Percentiles rank a stretch among this genome's conserved stretches.
Conservation (phyloP, 1,140 invertebrate species). For the Cotesia glomerata region DNA sequence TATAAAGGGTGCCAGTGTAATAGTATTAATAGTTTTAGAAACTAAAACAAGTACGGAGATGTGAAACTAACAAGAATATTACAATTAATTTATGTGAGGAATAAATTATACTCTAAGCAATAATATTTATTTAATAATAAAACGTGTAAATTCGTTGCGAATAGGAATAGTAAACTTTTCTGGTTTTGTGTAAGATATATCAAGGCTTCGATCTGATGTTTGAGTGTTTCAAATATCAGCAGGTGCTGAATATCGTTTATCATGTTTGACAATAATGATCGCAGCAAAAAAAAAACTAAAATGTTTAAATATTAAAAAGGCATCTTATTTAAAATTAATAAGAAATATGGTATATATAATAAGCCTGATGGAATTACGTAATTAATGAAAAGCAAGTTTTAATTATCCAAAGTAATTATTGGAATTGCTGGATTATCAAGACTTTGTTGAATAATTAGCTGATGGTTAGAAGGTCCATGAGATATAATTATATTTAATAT, state of each 20-base stretch:
- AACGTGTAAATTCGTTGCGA: background rate
- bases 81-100: slow-evolving; percentile 20
- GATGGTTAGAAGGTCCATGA: slow-evolving; percentile 25
- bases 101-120: slow-evolving; percentile 43
- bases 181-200: background rate
- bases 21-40: slow-evolving; percentile 14
- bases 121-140: slow-evolving; percentile 29
- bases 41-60: slow-evolving; percentile 33
- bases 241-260: slow-evolving; percentile 11
- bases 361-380: slow-evolving; percentile 21
- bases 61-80: slow-evolving; percentile 23
- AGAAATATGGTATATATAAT: background rate
- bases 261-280: slow-evolving; percentile 56
- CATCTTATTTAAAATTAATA: background rate
- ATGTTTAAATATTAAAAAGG: slow-evolving; percentile 3
- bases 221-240: background rate
- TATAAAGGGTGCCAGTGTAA: slow-evolving; percentile 27
- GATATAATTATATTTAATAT: slow-evolving; percentile 2
- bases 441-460: slow-evolving; percentile 11
- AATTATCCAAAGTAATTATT: background rate
- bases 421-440: slow-evolving; percentile 11
- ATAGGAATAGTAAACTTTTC: slow-evolving; percentile 2
- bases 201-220: background rate
- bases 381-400: background rate
- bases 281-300: slow-evolving; percentile 9